Percentiles rank a stretch among this genome's conserved stretches.
Conservation (phyloP, 2,113 vertebrate genomes). For the Poeciliopsis prolifica region DNA sequence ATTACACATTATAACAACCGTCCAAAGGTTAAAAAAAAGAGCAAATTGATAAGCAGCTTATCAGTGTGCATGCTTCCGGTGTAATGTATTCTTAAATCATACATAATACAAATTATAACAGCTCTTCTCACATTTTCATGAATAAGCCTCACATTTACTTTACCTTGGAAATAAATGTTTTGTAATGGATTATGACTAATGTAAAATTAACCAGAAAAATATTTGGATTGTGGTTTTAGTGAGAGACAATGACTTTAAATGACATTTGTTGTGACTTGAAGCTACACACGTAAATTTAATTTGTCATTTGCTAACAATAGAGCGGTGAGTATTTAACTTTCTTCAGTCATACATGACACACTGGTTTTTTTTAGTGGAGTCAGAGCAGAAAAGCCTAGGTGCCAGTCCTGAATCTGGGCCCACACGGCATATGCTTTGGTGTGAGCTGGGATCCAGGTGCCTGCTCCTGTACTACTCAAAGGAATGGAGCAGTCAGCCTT, state of each 20-base stretch:
- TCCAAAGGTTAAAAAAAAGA: too few species aligned
- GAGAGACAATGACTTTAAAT: neutral
- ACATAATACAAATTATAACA: too few species aligned
- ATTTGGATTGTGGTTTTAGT: neutral
- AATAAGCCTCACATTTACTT: neutral
- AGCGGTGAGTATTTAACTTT: neutral
- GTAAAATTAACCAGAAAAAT: neutral
- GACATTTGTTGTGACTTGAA: neutral
- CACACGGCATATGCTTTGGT: slow-evolving; percentile 27
- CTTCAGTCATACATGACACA: neutral
- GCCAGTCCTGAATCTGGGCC: slow-evolving; percentile 13
- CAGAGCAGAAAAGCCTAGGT: slow-evolving; percentile 1
- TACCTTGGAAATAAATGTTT: neutral
- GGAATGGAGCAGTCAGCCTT: slow-evolving; percentile 19
- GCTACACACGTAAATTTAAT: neutral
- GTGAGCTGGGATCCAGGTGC: slow-evolving; percentile 7
- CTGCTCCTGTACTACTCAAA: slow-evolving; percentile 27
- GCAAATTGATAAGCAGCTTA: too few species aligned
- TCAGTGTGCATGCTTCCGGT: neutral
- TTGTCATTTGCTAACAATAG: neutral
- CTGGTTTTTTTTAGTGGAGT: neutral
- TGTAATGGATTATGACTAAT: neutral
- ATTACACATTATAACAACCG: too few species aligned
- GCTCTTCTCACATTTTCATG: too few species aligned
- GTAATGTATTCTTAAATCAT: too few species aligned